A percentile compares a stretch with the other conserved stretches of the same genome.
Conservation (phyloP, 2,888 invertebrate genomes). For the Chorisops tibialis region DNA sequence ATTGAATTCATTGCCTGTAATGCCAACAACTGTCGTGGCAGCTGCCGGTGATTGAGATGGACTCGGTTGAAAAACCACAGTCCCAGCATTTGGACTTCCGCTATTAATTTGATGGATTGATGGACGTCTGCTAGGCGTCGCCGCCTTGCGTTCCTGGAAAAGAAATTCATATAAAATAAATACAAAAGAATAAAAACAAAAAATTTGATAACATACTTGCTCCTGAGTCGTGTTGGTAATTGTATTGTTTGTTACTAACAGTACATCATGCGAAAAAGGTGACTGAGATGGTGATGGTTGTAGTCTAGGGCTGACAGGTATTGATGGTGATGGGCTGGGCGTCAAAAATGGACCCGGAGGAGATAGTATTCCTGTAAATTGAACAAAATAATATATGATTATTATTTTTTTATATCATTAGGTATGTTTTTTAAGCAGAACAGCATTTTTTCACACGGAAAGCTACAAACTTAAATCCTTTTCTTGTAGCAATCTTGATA, state of each 20-base stretch:
- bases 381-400: no score
- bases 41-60: constrained; percentile 52
- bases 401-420: no score
- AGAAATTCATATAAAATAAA: constrained; percentile 18
- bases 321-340: constrained; percentile 54
- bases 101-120: constrained; percentile 53
- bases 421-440: no score
- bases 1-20: constrained; percentile 52
- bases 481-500: no score
- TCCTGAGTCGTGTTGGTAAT: constrained; percentile 52
- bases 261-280: constrained; percentile 53
- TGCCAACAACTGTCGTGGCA: constrained; percentile 50
- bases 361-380: constrained; percentile 52
- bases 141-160: constrained; percentile 51
- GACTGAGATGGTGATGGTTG: constrained; percentile 53
- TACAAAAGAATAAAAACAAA: background rate
- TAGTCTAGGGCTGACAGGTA: constrained; percentile 53
- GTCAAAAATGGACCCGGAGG: constrained; percentile 54
- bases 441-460: no score
- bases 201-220: constrained; percentile 43
- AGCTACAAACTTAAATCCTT: no score
- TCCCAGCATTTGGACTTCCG: constrained; percentile 53
- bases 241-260: constrained; percentile 51
- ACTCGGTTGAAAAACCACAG: constrained; percentile 53
- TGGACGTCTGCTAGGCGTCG: constrained; percentile 53